These are phyloP conservation scores for Luperina testacea DNA, from an alignment of 2,888 invertebrate genomes.

Conservation along the genomic window DNA sequence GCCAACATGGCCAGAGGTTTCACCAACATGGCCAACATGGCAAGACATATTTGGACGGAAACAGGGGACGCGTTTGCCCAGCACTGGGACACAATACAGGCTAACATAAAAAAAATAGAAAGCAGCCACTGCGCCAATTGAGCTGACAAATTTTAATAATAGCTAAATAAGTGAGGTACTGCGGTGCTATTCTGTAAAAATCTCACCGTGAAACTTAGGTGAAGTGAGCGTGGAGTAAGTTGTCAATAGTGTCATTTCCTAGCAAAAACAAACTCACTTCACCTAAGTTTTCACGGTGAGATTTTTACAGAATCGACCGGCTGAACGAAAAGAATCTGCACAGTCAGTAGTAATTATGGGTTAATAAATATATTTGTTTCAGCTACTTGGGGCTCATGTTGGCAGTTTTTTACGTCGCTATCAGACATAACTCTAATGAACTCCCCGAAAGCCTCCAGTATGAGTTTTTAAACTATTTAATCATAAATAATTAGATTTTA, in stretches of 20 bases:
- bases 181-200: no score
- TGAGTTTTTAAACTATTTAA: not conserved
- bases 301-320: no score
- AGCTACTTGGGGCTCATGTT: constrained; percentile 40
- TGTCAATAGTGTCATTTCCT: no score
- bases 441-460: rapidly evolving
- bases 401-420: constrained; percentile 49
- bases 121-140: not conserved
- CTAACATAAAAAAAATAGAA: not conserved
- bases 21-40: not conserved
- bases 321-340: not conserved
- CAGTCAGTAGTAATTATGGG: not conserved
- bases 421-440: not conserved
- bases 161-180: not conserved
- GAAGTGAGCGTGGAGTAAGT: no score
- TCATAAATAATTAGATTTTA: not conserved
- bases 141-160: not conserved
- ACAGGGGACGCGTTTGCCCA: not conserved
- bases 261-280: no score
- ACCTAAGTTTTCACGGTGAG: no score
- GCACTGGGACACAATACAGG: not conserved
- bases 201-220: no score
- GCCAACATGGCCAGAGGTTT: not conserved
- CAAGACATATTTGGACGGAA: not conserved
- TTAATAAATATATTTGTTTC: constrained; percentile 25